Evolutionary conservation across 2,888 invertebrate species (phyloP), one percentile per base, ranked within the genome.

Genomic region (Pyrrhia umbra): DNA sequence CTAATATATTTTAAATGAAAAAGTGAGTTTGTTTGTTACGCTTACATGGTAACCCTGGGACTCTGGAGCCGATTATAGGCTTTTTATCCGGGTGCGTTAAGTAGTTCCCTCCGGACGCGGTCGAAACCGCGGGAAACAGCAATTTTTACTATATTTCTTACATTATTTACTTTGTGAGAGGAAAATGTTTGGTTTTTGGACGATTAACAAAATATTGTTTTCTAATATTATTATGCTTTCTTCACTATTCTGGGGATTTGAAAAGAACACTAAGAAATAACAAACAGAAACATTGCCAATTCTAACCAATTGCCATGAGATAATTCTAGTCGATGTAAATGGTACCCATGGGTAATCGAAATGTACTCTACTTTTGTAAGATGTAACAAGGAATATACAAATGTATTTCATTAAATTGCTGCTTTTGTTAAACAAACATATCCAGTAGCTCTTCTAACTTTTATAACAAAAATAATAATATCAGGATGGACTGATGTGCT

Each of bases 401-500:
- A 27, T 1, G 37, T 16, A 30, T 15, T 20, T 13, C 1, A 20
- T 25, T 13, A 13, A 8, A 1, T 6, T n/a, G 4, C 23, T 13
- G 0, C 15, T 52, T 52, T 46, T 49, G 9, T 16, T 23, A 15
- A 40, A 9, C 25, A 58, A 45, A 52, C 42, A 68, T 52, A 57
- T 54, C 64, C 4, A 27, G 3, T 1, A 13, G 40, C 30, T 50
- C 43, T 64, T 60, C 27, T 57, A 13, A 20, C n/a, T n/a, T n/a
- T n/a, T 64, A 46, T 4, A 9, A 2, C 20, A 37, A n/a, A n/a
- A n/a, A n/a, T 23, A 68, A 57, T 27, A 59, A 59, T 73, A 66
- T 73, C 74, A 75, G 76, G 74, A 80, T 75, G 83, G 69, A 78
- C 63, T 66, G 75, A 80, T 75, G 83, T 68, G 77, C 63, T 64